Base-by-base conservation (phyloP, 2,888 invertebrate species). In the Taphrorychus bicolor region DNA sequence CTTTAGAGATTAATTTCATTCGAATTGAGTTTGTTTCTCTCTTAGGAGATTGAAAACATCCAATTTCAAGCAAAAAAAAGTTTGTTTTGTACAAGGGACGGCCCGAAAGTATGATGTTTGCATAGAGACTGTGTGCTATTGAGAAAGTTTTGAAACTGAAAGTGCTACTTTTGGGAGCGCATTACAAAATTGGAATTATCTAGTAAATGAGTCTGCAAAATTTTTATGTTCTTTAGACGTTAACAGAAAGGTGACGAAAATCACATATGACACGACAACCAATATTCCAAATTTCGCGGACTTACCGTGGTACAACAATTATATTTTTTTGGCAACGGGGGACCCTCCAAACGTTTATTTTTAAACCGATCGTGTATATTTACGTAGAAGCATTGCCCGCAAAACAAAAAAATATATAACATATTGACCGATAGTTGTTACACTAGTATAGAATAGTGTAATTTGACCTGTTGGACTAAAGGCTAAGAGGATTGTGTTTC, bases 321-420 rank as follows among this genome's bases (percentile, higher is more conserved):
- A 17, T 45, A 41, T 52, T 62, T 57, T 66, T 65, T 61, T 66
- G 66, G 66, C 66, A 56, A 66, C 60, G 42, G 9, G 18, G 45
- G 40, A 51, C 48, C 60, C 16, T 61, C 45, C 22, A 22, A n/a
- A 22, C 14, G 21, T 51, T 59, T 60, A 60, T 66, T 60, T 66
- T 66, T 57, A 61, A 49, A 40, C 19, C 18, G 3, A 42, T 9
- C 16, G 24, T 32, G n/a, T 45, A 14, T 11, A 61, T 54, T 62
- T 24, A 48, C 45, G 54, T 45, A 54, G 41, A 41, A 61, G 17
- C 42, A 49, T 24, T 59, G 59, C 14, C 32, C 48, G 5, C 18
- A 42, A 7, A 45, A 58, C n/a, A 23, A 14, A 49, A 17, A 32
- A 59, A 59, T 48, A 42, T 45, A 45, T 32, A n/a, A 49, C 16